Base-by-base conservation (phyloP, 2,888 invertebrate genomes). In the Agriopis aurantiaria region DNA sequence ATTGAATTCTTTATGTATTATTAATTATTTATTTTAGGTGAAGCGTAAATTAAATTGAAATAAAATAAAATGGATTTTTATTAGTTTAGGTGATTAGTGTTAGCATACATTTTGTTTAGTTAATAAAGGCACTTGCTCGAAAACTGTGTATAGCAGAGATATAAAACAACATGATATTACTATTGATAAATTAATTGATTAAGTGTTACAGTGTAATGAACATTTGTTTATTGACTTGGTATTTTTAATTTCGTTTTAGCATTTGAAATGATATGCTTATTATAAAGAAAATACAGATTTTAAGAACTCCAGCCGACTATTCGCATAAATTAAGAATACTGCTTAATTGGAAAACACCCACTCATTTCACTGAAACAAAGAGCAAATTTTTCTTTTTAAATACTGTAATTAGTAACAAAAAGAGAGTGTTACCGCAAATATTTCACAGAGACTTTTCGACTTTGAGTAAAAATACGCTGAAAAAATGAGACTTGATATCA, bases 401-500 rank as follows among this genome's bases (percentile, higher is more conserved):
- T 17, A 17, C 56, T 57, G 62, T 68, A 68, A 62, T 68, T 68
- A 68, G 57, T 68, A 51, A 17, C 23, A 14, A 63, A 62, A 58
- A 63, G 55, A 43, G 17, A 62, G 59, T 53, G 63, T 49, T 48
- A 23, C 68, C 68, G 51, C 68, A 59, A 69, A 69, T 64, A 64
- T 60, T 65, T 65, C 40, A 65, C 63, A 10, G 52, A n/a, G 46
- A 23, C 65, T 64, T 64, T 64, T 49, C 12, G 43, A 52, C 65
- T 72, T 61, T 62, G 69, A 55, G 61, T 65, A 68, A 68, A 68
- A 66, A 57, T 65, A 45, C 57, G 69, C 45, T 59, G 65, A 57
- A 66, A 74, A 68, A 71, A 71, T 74, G 49, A 67, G 68, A 66
- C 71, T 71, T 65, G 61, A 68, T 73, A 71, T 74, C 65, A 73